Percentiles rank a stretch among this genome's conserved stretches.
phyloP scores from a whole-genome alignment of 2,113 vertebrate species.

The Cephalopholis sonnerati region DNA sequence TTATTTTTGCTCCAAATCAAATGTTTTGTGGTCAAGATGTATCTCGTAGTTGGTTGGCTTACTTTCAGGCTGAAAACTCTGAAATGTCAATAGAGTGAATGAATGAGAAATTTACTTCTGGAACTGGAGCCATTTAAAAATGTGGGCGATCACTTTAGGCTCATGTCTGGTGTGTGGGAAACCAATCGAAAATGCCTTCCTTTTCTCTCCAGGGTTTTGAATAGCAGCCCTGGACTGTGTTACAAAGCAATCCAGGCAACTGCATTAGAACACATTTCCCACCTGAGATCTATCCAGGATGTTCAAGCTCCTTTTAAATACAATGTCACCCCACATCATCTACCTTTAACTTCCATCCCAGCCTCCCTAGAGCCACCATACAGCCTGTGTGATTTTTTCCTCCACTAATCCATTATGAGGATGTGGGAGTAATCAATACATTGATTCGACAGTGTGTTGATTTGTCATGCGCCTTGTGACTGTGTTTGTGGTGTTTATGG shows the following conservation, averaged over 20 bases:
- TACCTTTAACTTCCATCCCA: conserved; percentile 5
- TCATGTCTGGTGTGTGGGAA: background rate
- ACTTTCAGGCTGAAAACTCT: too few relatives aligned
- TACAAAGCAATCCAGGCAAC: conserved; percentile 9
- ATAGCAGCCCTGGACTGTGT: background rate
- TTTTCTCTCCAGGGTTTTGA: background rate
- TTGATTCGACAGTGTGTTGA: conserved; percentile 13
- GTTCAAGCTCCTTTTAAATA: conserved; percentile 3
- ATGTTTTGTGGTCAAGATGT: too few relatives aligned
- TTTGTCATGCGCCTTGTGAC: background rate
- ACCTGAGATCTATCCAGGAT: background rate
- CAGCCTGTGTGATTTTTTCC: conserved; percentile 37
- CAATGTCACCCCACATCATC: background rate
- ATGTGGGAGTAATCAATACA: conserved; percentile 41
- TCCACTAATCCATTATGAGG: conserved; percentile 36
- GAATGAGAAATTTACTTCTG: background rate
- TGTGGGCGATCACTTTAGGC: background rate
- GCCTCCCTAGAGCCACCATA: background rate
- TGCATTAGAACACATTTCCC: conserved; percentile 5
- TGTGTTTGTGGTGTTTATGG: background rate
- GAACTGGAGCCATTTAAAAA: background rate
- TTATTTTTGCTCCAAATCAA: too few relatives aligned
- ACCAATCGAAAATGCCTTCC: background rate
- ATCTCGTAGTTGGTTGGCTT: too few relatives aligned
- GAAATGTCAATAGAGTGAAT: background rate